Conservation (phyloP, 1,140 invertebrate genomes). For the Melitaea cinxia region DNA sequence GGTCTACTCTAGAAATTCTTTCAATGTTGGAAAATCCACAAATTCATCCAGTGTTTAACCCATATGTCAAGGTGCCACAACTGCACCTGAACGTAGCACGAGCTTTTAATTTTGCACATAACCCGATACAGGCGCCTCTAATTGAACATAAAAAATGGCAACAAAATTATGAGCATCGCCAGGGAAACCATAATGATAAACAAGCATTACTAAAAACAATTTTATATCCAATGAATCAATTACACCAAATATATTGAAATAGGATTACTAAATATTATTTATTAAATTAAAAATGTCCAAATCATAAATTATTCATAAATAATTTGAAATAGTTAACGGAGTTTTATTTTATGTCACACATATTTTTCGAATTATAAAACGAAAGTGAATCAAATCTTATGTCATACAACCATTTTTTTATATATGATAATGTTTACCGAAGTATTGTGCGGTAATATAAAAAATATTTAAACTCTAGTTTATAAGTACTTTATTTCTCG, state of each 20-base stretch:
- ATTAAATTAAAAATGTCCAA: not conserved
- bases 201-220: not conserved
- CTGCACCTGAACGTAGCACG: conserved; percentile 36
- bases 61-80: conserved; percentile 24
- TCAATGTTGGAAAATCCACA: conserved; percentile 19
- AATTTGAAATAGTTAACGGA: too few species aligned
- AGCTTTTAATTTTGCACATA: conserved; percentile 20
- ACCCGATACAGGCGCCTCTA: conserved; percentile 19
- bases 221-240: not conserved
- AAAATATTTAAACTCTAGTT: too few species aligned
- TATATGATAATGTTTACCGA: too few species aligned
- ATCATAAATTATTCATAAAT: too few species aligned
- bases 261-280: not conserved
- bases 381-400: too few species aligned
- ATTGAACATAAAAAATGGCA: conserved; percentile 16
- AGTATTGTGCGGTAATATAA: too few species aligned
- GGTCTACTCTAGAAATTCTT: conserved; percentile 21
- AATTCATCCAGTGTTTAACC: conserved; percentile 23
- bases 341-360: too few species aligned
- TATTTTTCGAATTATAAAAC: too few species aligned
- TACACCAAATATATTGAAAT: not conserved
- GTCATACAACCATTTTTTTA: too few species aligned
- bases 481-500: too few species aligned
- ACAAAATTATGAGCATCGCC: not conserved
- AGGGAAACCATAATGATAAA: not conserved